Conservation (phyloP, 2,888 invertebrate genomes). For the Pseudococcus jackbeardsleyi region DNA sequence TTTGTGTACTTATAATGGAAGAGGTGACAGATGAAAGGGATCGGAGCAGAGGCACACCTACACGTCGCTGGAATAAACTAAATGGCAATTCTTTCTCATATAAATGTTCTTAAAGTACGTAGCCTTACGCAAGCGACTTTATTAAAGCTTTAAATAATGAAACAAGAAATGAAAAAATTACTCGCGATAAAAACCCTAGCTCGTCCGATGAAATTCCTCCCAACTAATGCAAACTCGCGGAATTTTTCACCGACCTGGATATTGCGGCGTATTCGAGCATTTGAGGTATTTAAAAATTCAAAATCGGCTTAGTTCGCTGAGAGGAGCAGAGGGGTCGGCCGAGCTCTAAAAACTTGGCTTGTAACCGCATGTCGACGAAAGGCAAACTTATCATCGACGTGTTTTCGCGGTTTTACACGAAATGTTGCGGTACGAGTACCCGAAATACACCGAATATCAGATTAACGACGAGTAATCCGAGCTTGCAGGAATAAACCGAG, state of each 20-base stretch:
- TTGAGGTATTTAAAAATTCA: not conserved
- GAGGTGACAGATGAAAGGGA: not conserved
- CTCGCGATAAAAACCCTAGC: not conserved
- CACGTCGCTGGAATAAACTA: not conserved
- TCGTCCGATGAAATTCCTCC: not conserved
- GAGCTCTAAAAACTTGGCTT: not conserved
- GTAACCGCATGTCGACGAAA: not conserved
- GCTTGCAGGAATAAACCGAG: not conserved
- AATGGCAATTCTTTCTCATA: not conserved
- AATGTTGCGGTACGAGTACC: not conserved
- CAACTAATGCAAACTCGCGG: not conserved
- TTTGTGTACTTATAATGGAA: not conserved
- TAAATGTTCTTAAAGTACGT: not conserved
- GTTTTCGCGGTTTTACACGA: not conserved
- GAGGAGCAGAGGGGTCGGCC: not conserved
- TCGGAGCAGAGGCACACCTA: not conserved
- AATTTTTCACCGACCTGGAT: not conserved
- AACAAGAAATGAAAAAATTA: not conserved
- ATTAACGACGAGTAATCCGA: not conserved
- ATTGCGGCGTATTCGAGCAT: not conserved
- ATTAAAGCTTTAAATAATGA: not conserved
- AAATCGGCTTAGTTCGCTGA: not conserved
- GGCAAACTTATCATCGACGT: not conserved
- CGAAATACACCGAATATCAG: not conserved
- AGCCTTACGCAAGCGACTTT: not conserved